A percentile compares a stretch with the other conserved stretches of the same genome.
Evolutionary conservation across 2,888 invertebrate species (phyloP).

Genomic region (Dryomyza anilis): DNA sequence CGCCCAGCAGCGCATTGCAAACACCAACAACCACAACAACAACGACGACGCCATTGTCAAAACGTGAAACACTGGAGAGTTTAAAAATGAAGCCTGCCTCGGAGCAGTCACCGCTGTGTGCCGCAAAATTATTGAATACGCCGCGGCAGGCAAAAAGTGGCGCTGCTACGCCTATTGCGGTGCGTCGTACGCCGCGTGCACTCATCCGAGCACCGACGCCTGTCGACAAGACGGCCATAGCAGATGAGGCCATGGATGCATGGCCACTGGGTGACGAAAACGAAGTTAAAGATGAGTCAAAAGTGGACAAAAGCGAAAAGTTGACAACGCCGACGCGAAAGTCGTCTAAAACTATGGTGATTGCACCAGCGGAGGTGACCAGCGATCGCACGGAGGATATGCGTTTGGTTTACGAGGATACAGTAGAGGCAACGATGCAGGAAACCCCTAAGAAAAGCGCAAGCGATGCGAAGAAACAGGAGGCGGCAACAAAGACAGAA

Average conservation of each 20-base stretch:
- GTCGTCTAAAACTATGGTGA: neutral
- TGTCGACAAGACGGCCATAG: conserved; percentile 34
- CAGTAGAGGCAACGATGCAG: conserved; percentile 46
- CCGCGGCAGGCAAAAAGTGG: conserved; percentile 35
- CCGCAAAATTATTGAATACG: neutral
- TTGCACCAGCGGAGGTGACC: conserved; percentile 35
- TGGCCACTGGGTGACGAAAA: conserved; percentile 42
- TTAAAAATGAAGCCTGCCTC: conserved; percentile 6
- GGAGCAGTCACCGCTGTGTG: conserved; percentile 9
- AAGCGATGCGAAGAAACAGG: too few relatives aligned
- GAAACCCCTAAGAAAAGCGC: neutral
- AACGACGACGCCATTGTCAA: neutral
- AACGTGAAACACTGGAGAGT: too few relatives aligned
- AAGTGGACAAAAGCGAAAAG: conserved; percentile 10
- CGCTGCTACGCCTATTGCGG: conserved; percentile 56
- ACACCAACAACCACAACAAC: neutral
- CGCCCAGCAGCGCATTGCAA: conserved; percentile 36
- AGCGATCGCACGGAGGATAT: conserved; percentile 64
- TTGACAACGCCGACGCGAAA: neutral
- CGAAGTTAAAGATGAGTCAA: neutral
- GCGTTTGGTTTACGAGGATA: conserved; percentile 67
- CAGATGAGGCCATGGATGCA: conserved; percentile 56
- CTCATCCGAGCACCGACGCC: conserved; percentile 35
- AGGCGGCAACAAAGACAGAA: too few relatives aligned
- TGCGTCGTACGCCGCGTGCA: conserved; percentile 55